These are phyloP conservation scores for Urocitellus parryii DNA, from an alignment of 2,113 vertebrate species.

Conservation along the genomic window DNA sequence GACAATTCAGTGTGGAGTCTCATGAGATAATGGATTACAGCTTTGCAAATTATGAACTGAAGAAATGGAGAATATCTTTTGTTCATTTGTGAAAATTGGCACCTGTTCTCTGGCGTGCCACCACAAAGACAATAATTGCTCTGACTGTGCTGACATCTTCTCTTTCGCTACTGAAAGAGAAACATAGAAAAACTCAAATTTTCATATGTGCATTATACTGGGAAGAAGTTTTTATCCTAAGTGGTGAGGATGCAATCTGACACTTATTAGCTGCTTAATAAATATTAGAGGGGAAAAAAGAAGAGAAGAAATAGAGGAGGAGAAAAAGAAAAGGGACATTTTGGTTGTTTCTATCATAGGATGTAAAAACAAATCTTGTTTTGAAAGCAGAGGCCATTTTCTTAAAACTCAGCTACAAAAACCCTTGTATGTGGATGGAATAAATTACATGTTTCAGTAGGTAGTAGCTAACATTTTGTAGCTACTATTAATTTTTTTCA, in stretches of 20 bases:
- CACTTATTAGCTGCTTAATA: not conserved
- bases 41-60: not conserved
- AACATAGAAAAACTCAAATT: not conserved
- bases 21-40: not conserved
- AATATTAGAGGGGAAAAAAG: not conserved
- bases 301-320: no score
- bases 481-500: constrained; percentile 67
- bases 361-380: constrained; percentile 42
- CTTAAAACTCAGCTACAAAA: constrained; percentile 49
- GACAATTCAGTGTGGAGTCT: not conserved
- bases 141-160: not conserved
- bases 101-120: not conserved
- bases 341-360: not conserved
- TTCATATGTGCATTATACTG: not conserved
- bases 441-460: constrained; percentile 60
- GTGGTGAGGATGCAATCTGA: not conserved
- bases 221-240: not conserved
- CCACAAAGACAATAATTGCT: not conserved
- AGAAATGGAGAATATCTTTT: not conserved
- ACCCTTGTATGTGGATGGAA: constrained; percentile 33
- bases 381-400: constrained; percentile 48
- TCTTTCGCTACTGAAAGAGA: not conserved
- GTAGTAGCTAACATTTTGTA: constrained; percentile 55
- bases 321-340: not conserved
- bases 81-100: not conserved